Conservation (phyloP, 1,140 invertebrate species). For the Drosophila nigrodunni region DNA sequence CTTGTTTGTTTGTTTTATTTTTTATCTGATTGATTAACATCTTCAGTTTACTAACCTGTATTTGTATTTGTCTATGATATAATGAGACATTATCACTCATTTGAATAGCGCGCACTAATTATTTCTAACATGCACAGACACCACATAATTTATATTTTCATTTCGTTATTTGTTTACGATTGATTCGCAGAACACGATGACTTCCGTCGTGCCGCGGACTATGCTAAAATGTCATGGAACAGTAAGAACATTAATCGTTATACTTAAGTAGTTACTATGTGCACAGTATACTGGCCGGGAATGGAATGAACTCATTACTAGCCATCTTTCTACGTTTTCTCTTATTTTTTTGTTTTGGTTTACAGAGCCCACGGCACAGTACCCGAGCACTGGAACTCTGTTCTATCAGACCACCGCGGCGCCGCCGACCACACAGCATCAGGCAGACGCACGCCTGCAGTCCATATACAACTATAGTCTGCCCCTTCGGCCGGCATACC, state of each 20-base stretch:
- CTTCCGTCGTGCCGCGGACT: slow-evolving; percentile 89
- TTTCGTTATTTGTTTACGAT: slow-evolving; percentile 80
- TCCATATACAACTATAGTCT: slow-evolving; percentile 72
- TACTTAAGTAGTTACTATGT: slow-evolving; percentile 41
- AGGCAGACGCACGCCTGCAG: slow-evolving; percentile 68
- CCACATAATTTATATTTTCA: slow-evolving; percentile 78
- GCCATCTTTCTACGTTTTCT: neutral
- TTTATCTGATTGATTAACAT: slow-evolving; percentile 25
- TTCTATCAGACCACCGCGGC: slow-evolving; percentile 81
- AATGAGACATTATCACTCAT: slow-evolving; percentile 38
- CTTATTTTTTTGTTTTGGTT: slow-evolving; percentile 7
- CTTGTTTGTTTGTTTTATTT: neutral
- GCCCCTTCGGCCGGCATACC: slow-evolving; percentile 73
- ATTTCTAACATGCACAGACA: slow-evolving; percentile 67
- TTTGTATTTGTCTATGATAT: slow-evolving; percentile 1
- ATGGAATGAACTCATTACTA: neutral
- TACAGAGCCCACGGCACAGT: slow-evolving; percentile 74
- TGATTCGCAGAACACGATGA: slow-evolving; percentile 90
- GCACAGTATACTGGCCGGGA: neutral
- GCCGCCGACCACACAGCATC: slow-evolving; percentile 72
- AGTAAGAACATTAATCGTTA: slow-evolving; percentile 87
- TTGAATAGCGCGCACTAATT: slow-evolving; percentile 58
- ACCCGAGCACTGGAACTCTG: slow-evolving; percentile 74
- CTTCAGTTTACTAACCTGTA: slow-evolving; percentile 35
- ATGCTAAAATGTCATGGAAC: slow-evolving; percentile 92